Conservation (phyloP, 23 tunicate species). For the Oikopleura albicans region DNA sequence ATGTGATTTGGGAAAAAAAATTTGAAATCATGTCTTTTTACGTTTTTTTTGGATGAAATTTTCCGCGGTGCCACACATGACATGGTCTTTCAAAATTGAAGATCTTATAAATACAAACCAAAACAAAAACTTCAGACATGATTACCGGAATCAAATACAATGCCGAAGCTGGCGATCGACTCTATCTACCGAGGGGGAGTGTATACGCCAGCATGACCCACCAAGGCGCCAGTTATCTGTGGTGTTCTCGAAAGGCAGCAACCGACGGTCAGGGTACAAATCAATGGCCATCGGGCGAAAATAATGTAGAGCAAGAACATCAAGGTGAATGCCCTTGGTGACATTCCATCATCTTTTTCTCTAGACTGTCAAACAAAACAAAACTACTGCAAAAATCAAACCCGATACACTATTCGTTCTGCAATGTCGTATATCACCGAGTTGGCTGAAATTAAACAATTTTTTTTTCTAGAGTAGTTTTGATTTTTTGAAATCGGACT, state of each 20-base stretch:
- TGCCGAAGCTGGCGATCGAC: not conserved
- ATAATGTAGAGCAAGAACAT: not conserved
- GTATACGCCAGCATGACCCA: not conserved
- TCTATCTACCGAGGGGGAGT: not conserved
- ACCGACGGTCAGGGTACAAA: not conserved
- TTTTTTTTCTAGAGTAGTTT: not conserved
- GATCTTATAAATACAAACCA: no score
- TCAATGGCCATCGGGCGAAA: not conserved
- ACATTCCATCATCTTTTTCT: no score
- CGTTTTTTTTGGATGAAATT: no score
- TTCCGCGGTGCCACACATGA: no score
- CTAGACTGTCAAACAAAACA: no score
- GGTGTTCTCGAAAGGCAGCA: not conserved
- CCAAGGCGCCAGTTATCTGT: not conserved
- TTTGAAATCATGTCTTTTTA: no score
- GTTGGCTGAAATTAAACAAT: not conserved
- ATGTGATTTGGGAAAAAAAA: no score
- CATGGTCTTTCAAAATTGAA: no score
- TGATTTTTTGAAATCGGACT: conserved; percentile 11
- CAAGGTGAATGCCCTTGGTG: not conserved
- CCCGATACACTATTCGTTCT: not conserved
- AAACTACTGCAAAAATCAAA: not conserved
- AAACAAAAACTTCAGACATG: no score
- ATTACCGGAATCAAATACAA: not conserved
- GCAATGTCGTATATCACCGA: not conserved